Evolutionary conservation across 2,113 vertebrate species (phyloP), one percentile per base, ranked within the genome.

Genomic region (Xiphophorus couchianus): DNA sequence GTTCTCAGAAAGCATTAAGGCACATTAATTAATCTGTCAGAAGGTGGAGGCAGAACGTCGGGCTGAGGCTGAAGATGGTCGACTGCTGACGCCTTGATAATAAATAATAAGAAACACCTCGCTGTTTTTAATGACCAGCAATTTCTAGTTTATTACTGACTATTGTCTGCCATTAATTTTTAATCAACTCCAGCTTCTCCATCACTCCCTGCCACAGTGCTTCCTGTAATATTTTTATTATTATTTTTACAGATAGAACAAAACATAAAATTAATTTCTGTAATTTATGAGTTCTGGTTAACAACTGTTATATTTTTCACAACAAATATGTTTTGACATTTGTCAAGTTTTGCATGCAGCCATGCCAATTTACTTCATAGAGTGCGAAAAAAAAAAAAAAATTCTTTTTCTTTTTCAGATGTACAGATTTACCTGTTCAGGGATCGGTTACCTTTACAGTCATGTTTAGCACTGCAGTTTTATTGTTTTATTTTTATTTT

Each of bases 151-250:
- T 91, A 91, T 91, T 90, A 87, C 82, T 61, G 69, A 82, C 80
- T 80, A 89, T 90, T 92, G 90, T 91, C 87, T 81, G 75, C 70
- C 90, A 91, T 93, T 91, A 78, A 88, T 87, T 89, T 91, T 84
- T 88, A 91, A 92, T 92, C 84, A 90, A 62, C 87, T 51, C 78
- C 77, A 74, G 74, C 65, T 68, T 73, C 82, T 86, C 84, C 84
- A 75, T 87, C 67, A 28, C 71, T 62, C 37, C 63, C 58, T 15
- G 28, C 25, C 48, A 64, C 31, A 5, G 7, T 79, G 19, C 48
- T 78, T 58, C 70, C 30, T n/a, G 54, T 39, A 42, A 74, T 29
- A 39, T 15, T 25, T 19, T 78, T 66, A 37, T 37, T 12, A 37
- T 66, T 48, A 27, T 66, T 30, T 19, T 42, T 22, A 27, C 37